Conservation (phyloP, 2,797 vertebrate genomes). For the Steatocranus sp. region DNA sequence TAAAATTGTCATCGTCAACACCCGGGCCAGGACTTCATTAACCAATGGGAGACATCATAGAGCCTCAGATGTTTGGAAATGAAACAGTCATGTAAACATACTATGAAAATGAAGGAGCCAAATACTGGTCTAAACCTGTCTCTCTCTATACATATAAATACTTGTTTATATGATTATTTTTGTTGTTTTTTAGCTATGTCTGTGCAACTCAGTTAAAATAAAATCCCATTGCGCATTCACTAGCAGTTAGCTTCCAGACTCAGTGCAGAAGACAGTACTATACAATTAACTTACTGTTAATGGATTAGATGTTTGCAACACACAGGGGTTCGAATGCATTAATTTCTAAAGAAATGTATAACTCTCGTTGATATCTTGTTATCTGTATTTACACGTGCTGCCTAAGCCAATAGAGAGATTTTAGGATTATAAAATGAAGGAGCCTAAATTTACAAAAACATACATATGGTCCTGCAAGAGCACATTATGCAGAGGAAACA, state of each 20-base stretch:
- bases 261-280: not conserved
- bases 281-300: not conserved
- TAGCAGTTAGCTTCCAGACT: not conserved
- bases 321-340: not conserved
- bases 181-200: not conserved
- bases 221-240: not conserved
- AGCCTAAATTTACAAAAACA: not conserved
- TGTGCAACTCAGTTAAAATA: not conserved
- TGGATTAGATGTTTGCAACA: not conserved
- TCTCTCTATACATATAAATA: not conserved
- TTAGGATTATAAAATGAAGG: not conserved
- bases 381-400: not conserved
- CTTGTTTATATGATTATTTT: not conserved
- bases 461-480: not conserved
- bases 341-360: not conserved
- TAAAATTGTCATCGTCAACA: not conserved
- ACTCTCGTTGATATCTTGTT: not conserved
- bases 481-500: not conserved
- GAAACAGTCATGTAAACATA: not conserved
- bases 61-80: not conserved
- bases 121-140: not conserved
- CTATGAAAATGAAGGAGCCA: not conserved
- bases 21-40: accelerated
- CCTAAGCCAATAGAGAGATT: not conserved
- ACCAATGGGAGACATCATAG: accelerated